Evolutionary conservation across 2,797 vertebrate genomes (phyloP).

Genomic region (Brachymystax lenok): DNA sequence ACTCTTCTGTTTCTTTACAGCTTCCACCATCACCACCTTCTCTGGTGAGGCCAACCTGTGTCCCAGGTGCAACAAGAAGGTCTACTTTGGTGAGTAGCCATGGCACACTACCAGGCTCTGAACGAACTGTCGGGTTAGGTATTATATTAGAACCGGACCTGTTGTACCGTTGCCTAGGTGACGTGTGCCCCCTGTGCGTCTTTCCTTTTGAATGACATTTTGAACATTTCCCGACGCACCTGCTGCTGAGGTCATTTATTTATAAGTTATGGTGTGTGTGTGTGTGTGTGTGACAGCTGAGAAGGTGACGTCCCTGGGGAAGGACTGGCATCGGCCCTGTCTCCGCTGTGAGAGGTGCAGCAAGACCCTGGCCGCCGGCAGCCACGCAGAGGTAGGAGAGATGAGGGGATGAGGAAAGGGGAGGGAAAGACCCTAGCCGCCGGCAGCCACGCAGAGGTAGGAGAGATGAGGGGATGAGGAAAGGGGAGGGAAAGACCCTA

Average conservation of each 20-base stretch:
- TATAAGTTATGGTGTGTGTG: not conserved
- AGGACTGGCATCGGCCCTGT: conserved; percentile 98
- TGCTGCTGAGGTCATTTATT: conserved; percentile 80
- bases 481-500: conserved; percentile 92
- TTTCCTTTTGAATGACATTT: too few relatives aligned
- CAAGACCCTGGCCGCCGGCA: conserved; percentile 91
- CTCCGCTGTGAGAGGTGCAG: conserved; percentile 94
- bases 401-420: not conserved
- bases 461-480: too few relatives aligned
- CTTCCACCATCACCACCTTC: conserved; percentile 92
- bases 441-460: too few relatives aligned
- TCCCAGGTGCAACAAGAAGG: conserved; percentile 92
- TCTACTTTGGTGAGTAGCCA: conserved; percentile 91
- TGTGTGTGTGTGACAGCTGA: conserved; percentile 78
- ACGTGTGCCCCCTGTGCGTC: not conserved
- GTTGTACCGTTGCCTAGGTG: conserved; percentile 11
- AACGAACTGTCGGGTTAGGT: not conserved
- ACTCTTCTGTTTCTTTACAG: conserved; percentile 58
- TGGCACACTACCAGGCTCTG: not conserved
- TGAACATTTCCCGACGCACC: too few relatives aligned
- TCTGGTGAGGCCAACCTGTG: conserved; percentile 95
- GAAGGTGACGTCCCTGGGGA: conserved; percentile 98
- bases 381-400: conserved; percentile 92
- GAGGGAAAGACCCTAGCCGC: too few relatives aligned
- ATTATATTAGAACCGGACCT: not conserved